Base-by-base conservation (phyloP, 2,113 vertebrate species). In the Megaceryle torquata region DNA sequence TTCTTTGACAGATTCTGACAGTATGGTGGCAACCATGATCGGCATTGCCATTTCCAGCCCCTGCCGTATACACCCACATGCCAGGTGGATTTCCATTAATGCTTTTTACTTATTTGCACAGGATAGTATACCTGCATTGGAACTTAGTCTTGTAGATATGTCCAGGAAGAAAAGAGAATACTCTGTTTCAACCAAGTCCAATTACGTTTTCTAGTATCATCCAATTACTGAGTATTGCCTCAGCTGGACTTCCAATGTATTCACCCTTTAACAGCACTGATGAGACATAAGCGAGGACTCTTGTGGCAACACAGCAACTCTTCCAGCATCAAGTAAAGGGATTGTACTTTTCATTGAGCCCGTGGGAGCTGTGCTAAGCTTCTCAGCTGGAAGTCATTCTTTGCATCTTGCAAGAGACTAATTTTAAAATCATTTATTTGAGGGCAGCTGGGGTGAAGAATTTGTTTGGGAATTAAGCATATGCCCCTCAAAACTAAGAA, bases 401-500 rank as follows among this genome's bases (percentile, higher is more conserved):
- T 89, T 83, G 60, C 77, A 88, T 82, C 88, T 91, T 95, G 93
- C 78, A 84, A 82, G 91, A 96, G 77, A 48, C 64, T 76, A 78
- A 59, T 86, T 88, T 85, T 15, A 59, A 95, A 97, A 93, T 94
- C 64, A 91, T 95, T 93, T 82, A 76, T 76, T 75, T 85, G 77
- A 80, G 95, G 94, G 79, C 86, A 96, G 57, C 91, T 87, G 93
- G 93, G 82, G 92, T 93, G 88, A 97, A 89, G 80, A 95, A 97
- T 97, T 85, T 94, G 90, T 95, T 96, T 95, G 53, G 88, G 92
- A 96, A 97, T 93, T 86, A 94, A 95, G 88, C 78, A 89, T 78
- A 92, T 96, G 91, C 90, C 89, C 96, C 93, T 96, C 86, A 92
- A 89, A 96, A 96, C 82, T 56, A 82, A 88, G 72, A 46, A 82